Percentiles rank a stretch among this genome's conserved stretches.
Evolutionary conservation across 2,113 vertebrate species (phyloP).

Genomic region (Engraulis encrasicolus): DNA sequence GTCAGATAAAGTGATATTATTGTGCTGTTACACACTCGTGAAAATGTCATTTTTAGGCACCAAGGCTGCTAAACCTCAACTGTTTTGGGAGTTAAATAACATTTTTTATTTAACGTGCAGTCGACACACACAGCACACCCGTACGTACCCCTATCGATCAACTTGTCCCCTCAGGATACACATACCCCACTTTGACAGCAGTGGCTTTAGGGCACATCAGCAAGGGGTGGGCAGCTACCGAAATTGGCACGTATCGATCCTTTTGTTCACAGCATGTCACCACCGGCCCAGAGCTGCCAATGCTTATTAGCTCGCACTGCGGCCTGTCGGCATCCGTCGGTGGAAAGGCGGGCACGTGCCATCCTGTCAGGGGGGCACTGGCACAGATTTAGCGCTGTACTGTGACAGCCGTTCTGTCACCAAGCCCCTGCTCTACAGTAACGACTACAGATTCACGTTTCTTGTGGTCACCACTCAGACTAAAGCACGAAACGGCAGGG

Average conservation of each 20-base stretch:
- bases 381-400: not conserved
- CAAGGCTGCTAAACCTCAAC: too few species aligned
- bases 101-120: too few species aligned
- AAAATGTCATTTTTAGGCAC: too few species aligned
- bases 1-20: too few species aligned
- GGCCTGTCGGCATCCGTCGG: not conserved
- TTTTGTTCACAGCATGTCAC: slow-evolving; percentile 7
- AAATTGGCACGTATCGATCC: slow-evolving; percentile 38
- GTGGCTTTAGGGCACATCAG: not conserved
- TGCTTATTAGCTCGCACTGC: slow-evolving; percentile 26
- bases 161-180: too few species aligned
- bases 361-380: not conserved
- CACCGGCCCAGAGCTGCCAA: not conserved
- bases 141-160: too few species aligned
- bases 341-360: not conserved
- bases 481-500: not conserved
- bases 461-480: not conserved
- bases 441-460: not conserved
- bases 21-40: too few species aligned
- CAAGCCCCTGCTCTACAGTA: not conserved
- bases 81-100: too few species aligned
- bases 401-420: not conserved
- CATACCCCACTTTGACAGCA: too few species aligned
- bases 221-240: slow-evolving; percentile 5
- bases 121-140: too few species aligned